A percentile compares a stretch with the other conserved stretches of the same genome.
Evolutionary conservation across 2,888 invertebrate species (phyloP).

Genomic region (Diplolepis rosae): DNA sequence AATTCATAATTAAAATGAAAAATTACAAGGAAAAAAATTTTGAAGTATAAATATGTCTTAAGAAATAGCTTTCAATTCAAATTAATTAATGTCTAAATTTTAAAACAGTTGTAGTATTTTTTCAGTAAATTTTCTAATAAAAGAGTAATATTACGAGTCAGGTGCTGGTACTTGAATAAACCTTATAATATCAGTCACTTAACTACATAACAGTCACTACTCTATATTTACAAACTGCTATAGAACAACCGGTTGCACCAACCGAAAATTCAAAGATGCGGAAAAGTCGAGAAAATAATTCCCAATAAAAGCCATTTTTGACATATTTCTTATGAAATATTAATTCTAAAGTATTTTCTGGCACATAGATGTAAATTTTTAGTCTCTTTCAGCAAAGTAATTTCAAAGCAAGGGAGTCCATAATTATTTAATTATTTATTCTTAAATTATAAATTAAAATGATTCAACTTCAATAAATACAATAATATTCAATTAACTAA

Average conservation of each 20-base stretch:
- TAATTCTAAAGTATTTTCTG: not conserved
- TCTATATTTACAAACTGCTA: conserved; percentile 70
- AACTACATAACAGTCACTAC: conserved; percentile 70
- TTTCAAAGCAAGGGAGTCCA: not conserved
- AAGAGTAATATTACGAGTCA: not conserved
- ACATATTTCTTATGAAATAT: not conserved
- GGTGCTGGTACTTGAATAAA: conserved; percentile 37
- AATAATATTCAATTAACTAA: too few species aligned
- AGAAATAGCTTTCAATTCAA: not conserved
- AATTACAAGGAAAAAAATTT: too few species aligned
- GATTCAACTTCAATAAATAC: too few species aligned
- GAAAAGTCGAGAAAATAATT: conserved; percentile 1
- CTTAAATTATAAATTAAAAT: too few species aligned
- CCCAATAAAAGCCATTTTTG: not conserved
- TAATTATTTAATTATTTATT: too few species aligned
- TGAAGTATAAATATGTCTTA: too few species aligned
- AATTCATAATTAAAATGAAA: not conserved
- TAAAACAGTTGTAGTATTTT: not conserved
- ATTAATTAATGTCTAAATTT: not conserved
- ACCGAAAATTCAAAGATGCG: conserved; percentile 41
- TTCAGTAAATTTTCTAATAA: not conserved
- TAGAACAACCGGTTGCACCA: conserved; percentile 61
- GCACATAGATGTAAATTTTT: not conserved
- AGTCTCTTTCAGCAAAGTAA: not conserved
- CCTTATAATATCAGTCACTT: conserved; percentile 66